Evolutionary conservation across 2,888 invertebrate species (phyloP), one percentile per base, ranked within the genome.

Genomic region (Eilema sororculum): DNA sequence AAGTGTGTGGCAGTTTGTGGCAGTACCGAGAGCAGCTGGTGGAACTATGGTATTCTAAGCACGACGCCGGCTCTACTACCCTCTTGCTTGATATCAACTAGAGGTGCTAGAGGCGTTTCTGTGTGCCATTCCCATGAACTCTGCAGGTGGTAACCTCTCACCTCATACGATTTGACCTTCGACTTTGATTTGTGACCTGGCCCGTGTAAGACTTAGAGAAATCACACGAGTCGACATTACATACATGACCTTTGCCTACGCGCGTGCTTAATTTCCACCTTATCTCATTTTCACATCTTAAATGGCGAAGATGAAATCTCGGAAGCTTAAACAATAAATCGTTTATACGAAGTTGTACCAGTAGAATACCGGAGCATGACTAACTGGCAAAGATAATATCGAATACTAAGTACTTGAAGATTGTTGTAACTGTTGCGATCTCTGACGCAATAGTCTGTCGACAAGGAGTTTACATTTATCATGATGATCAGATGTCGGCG

Each of bases 381-480:
- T 13, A 61, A 61, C 60, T 12, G 30, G 22, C n/a, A 33, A 0
- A 37, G 61, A 62, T 62, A 62, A 62, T 24, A 41, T 62, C 41
- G 24, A 25, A 25, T 25, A 20, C 4, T 9, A n/a, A n/a, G n/a
- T n/a, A 62, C 24, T 24, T 16, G 37, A 62, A 25, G 3, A 25
- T 25, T 37, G 41, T 25, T 41, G 16, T 13, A 41, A 16, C 41
- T 3, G 16, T 16, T 25, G n/a, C 52, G 52, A 52, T 20, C 52
- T 6, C 0, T 9, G n/a, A 9, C 52, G 52, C 2, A n/a, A 52
- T n/a, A n/a, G 52, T 52, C 20, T n/a, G 52, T n/a, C 52, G 9
- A 52, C 52, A 8, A 52, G 52, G 52, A 52, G 16, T n/a, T 52
- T n/a, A 52, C 52, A 24, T 62, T 62, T 62, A 25, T 62, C 25